These are phyloP conservation scores for Spisula solida DNA, from an alignment of 2,888 invertebrate species.

Conservation along the genomic window DNA sequence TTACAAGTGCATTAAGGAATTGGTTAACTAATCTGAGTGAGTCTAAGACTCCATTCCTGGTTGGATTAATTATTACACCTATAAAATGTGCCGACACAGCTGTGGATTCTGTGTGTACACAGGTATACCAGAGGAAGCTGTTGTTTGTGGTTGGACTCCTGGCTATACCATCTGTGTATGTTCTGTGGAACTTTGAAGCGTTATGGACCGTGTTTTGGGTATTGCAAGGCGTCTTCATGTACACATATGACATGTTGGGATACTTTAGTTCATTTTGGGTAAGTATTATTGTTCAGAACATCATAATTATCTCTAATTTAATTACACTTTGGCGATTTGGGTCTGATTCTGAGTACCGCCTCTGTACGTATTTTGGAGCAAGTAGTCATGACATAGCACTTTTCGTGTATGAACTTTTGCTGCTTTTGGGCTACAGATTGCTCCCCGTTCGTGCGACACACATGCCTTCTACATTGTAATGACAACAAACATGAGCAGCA, in stretches of 20 bases:
- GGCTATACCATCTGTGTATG: slow-evolving; percentile 89
- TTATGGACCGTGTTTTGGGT: slow-evolving; percentile 77
- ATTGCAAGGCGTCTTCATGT: slow-evolving; percentile 75
- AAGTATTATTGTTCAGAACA: slow-evolving; percentile 60
- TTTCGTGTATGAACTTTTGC: too few relatives aligned
- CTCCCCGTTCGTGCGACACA: too few relatives aligned
- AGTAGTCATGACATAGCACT: too few relatives aligned
- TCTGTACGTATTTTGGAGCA: too few relatives aligned
- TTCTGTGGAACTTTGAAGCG: slow-evolving; percentile 93
- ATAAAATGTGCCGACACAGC: slow-evolving; percentile 92
- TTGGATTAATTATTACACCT: slow-evolving; percentile 89
- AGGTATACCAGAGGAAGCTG: slow-evolving; percentile 91
- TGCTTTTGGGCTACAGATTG: too few relatives aligned
- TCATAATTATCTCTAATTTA: neutral
- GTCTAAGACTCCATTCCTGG: slow-evolving; percentile 88
- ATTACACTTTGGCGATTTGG: too few relatives aligned
- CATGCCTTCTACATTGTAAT: too few relatives aligned
- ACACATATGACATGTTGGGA: slow-evolving; percentile 83
- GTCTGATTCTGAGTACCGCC: too few relatives aligned
- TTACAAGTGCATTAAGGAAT: slow-evolving; percentile 92
- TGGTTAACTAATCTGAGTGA: slow-evolving; percentile 90
- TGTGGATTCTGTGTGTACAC: slow-evolving; percentile 92
- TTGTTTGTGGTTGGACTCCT: slow-evolving; percentile 89
- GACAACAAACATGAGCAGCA: too few relatives aligned
- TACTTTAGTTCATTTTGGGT: slow-evolving; percentile 87